phyloP scores from a whole-genome alignment of 2,888 invertebrate species.

The Masnerella sp. region DNA sequence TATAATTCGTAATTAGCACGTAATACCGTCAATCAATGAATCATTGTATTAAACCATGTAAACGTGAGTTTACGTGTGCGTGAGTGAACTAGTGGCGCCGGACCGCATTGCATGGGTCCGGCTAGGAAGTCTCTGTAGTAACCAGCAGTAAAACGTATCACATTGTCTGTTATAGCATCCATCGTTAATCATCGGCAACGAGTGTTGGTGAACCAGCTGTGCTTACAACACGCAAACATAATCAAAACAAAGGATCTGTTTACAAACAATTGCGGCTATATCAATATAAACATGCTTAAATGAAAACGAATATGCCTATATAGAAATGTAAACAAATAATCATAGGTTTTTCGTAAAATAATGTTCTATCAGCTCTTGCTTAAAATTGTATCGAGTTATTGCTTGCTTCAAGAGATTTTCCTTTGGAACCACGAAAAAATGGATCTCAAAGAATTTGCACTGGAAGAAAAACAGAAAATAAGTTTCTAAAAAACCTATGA shows the following conservation, averaged over 20 bases:
- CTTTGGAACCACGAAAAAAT: too few relatives aligned
- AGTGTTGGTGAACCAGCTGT: conserved; percentile 66
- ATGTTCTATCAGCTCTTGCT: too few relatives aligned
- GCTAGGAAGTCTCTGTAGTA: conserved; percentile 78
- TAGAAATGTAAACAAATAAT: too few relatives aligned
- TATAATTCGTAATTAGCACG: conserved; percentile 71
- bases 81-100: conserved; percentile 78
- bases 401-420: too few relatives aligned
- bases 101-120: conserved; percentile 64
- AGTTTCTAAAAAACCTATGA: too few relatives aligned
- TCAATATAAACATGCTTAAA: too few relatives aligned
- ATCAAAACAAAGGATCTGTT: not conserved
- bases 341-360: too few relatives aligned
- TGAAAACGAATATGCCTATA: too few relatives aligned
- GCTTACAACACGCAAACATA: not conserved
- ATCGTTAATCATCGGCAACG: conserved; percentile 72
- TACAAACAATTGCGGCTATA: conserved; percentile 6
- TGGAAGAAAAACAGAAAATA: too few relatives aligned
- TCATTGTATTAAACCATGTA: conserved; percentile 73
- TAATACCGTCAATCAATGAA: conserved; percentile 74
- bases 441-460: too few relatives aligned
- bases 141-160: conserved; percentile 78
- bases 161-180: conserved; percentile 76
- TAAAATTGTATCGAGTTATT: too few relatives aligned
- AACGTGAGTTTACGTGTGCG: conserved; percentile 76